A percentile compares a stretch with the other conserved stretches of the same genome.
phyloP scores from a whole-genome alignment of 2,888 invertebrate genomes.

The Cataglyphis altisquamis region DNA sequence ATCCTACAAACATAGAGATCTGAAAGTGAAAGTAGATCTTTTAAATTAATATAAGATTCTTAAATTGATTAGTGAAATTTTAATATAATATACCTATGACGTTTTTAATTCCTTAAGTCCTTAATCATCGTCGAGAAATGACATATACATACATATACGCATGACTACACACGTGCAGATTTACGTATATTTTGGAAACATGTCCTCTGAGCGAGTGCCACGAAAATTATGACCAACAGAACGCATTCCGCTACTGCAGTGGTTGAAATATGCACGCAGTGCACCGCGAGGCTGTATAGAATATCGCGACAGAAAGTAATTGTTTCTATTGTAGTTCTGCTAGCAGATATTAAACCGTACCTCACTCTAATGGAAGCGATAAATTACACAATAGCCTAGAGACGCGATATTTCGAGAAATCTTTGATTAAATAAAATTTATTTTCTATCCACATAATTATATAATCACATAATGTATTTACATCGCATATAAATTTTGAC shows the following conservation, averaged over 20 bases:
- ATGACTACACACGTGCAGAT: neutral
- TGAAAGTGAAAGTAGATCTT: neutral
- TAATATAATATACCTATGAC: neutral
- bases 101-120: neutral
- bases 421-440: neutral
- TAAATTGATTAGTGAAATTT: neutral
- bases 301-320: constrained; percentile 69
- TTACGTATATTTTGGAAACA: constrained; percentile 38
- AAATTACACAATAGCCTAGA: constrained; percentile 49
- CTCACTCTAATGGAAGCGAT: constrained; percentile 43
- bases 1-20: neutral
- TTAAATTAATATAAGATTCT: neutral
- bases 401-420: constrained; percentile 43
- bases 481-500: neutral
- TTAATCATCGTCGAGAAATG: neutral
- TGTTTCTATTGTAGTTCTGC: constrained; percentile 62
- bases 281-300: constrained; percentile 50
- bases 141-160: neutral
- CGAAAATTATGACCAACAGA: constrained; percentile 64
- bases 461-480: neutral
- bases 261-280: constrained; percentile 69
- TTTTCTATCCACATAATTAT: neutral
- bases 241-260: constrained; percentile 34
- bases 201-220: constrained; percentile 1
- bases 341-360: constrained; percentile 63